phyloP scores from a whole-genome alignment of 2,113 vertebrate genomes.

The Gulo gulo region DNA sequence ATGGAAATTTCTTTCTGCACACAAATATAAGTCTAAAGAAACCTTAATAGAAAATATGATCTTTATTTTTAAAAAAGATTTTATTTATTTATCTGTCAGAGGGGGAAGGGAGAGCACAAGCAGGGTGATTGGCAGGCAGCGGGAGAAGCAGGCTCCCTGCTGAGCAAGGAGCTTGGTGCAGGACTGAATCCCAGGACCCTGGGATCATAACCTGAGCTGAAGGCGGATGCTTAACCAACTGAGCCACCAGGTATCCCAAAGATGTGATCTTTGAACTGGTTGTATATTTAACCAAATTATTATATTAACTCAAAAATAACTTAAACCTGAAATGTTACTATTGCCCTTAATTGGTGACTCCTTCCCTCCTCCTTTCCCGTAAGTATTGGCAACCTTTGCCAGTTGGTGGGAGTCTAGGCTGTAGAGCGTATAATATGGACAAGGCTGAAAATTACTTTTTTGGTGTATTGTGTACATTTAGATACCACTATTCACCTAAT shows the following conservation, averaged over 20 bases:
- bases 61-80: too few species aligned
- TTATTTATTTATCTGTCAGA: too few species aligned
- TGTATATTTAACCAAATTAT: neutral
- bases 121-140: too few species aligned
- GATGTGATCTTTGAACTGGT: neutral
- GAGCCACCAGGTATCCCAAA: neutral
- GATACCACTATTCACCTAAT: neutral
- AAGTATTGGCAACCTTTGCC: neutral
- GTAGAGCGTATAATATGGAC: neutral
- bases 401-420: neutral
- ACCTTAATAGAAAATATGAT: neutral
- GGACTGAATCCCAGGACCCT: neutral
- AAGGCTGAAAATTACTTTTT: neutral
- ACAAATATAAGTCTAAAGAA: neutral
- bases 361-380: neutral
- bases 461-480: neutral
- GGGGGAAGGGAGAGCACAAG: too few species aligned
- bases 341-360: neutral
- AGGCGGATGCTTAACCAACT: neutral
- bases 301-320: neutral
- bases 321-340: neutral
- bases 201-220: neutral
- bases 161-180: too few species aligned
- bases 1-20: neutral
- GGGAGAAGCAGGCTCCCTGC: too few species aligned